A percentile compares a stretch with the other conserved stretches of the same genome.
phyloP scores from a whole-genome alignment of 2,797 vertebrate species.

The Liparis tanakae region DNA sequence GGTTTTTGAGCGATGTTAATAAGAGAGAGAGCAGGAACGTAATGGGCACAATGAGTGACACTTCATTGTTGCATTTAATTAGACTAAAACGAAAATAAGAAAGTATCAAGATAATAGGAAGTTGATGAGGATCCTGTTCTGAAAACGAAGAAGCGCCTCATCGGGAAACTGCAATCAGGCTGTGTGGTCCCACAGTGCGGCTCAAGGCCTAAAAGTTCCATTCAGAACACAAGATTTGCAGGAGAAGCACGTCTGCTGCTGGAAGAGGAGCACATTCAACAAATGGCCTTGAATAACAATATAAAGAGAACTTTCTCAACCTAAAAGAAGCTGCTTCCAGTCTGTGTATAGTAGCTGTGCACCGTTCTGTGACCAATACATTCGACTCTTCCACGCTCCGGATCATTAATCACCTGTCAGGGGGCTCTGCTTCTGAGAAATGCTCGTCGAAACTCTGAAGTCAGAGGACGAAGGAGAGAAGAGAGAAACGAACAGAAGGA shows the following conservation, averaged over 20 bases:
- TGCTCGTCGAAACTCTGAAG: not conserved
- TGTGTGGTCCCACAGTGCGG: slow-evolving; percentile 5
- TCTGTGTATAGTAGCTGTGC: not conserved
- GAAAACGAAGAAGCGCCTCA: slow-evolving; percentile 12
- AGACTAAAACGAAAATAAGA: not conserved
- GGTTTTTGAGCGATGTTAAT: slow-evolving; percentile 25
- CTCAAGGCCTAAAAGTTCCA: not conserved
- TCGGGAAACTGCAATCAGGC: not conserved
- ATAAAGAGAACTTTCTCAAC: not conserved
- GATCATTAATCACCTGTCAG: not conserved
- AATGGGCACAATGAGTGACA: not conserved
- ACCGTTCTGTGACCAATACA: not conserved
- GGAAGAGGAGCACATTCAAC: not conserved
- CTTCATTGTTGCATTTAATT: slow-evolving; percentile 23
- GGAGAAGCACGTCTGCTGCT: not conserved
- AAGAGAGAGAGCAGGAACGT: slow-evolving; percentile 2
- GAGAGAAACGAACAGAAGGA: not conserved
- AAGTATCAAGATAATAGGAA: not conserved
- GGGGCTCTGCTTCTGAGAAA: slow-evolving; percentile 1
- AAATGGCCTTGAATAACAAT: not conserved
- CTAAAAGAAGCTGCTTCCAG: not conserved
- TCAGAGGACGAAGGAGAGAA: not conserved
- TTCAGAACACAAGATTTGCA: not conserved
- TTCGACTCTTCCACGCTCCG: not conserved
- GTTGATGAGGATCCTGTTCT: not conserved